Percentiles rank a stretch among this genome's conserved stretches.
Conservation (phyloP, 2,797 vertebrate genomes). For the Poeciliopsis paucimaculata region DNA sequence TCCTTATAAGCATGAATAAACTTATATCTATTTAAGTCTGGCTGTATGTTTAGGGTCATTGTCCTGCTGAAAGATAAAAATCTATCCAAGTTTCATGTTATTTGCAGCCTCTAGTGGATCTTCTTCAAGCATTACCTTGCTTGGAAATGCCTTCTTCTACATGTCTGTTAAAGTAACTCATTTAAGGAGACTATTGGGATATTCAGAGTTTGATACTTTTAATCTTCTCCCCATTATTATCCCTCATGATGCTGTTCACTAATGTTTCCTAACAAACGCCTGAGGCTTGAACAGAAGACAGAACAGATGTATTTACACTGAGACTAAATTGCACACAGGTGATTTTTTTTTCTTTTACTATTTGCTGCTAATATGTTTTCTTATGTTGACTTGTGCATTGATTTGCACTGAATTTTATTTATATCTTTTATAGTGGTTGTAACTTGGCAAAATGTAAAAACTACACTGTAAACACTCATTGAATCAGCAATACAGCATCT, state of each 20-base stretch:
- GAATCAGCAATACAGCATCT: slow-evolving; percentile 11
- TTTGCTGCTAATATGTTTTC: neutral
- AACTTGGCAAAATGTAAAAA: neutral
- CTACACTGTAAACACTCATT: neutral
- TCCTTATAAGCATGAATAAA: neutral
- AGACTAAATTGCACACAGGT: neutral
- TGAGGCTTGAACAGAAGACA: neutral
- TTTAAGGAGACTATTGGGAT: neutral
- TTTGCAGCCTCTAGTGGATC: neutral
- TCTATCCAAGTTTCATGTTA: neutral
- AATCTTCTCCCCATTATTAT: neutral
- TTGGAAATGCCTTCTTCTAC: neutral
- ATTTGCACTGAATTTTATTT: neutral
- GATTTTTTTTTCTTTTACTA: too few relatives aligned
- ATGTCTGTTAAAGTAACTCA: neutral
- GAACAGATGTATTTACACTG: neutral
- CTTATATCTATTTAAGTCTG: neutral
- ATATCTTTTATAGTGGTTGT: neutral
- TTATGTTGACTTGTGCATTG: neutral
- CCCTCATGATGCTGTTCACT: neutral
- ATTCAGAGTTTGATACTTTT: too few relatives aligned
- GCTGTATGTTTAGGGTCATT: neutral
- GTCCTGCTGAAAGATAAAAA: neutral
- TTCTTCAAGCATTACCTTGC: neutral
- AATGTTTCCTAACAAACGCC: neutral